Percentiles rank a stretch among this genome's conserved stretches.
Evolutionary conservation across 2,113 vertebrate species (phyloP).

Genomic region (Pangasianodon gigas): DNA sequence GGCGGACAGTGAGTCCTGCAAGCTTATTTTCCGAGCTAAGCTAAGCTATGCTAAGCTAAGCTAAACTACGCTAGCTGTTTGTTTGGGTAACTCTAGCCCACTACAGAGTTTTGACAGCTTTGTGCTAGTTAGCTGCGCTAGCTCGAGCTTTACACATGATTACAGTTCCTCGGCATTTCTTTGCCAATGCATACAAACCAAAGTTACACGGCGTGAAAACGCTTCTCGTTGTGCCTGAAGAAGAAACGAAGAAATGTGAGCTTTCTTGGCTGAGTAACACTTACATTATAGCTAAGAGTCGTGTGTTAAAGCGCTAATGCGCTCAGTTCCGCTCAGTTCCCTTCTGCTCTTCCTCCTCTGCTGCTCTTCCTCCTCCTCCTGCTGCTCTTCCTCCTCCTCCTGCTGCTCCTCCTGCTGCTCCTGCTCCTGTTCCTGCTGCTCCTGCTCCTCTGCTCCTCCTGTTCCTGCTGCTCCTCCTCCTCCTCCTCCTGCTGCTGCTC

Average conservation of each 20-base stretch:
- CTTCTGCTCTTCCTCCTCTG: no score
- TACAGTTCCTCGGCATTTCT: neutral
- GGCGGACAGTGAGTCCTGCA: no score
- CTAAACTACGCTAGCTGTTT: neutral
- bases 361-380: no score
- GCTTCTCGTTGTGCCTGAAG: no score
- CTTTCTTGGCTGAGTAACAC: neutral
- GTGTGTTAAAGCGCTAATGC: neutral
- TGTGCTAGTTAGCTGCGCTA: constrained; percentile 6
- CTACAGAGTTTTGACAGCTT: constrained; percentile 34
- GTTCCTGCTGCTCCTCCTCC: no score
- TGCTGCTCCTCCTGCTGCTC: no score
- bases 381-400: no score
- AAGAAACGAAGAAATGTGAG: neutral
- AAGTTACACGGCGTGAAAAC: no score
- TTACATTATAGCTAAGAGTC: neutral
- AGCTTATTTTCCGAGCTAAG: neutral
- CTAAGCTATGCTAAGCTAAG: neutral
- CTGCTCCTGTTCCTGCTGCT: neutral
- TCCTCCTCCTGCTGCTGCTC: no score
- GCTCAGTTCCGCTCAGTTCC: neutral
- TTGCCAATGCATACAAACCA: neutral
- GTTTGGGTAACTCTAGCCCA: constrained; percentile 11
- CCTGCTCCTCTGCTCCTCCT: no score
- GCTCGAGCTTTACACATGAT: neutral